Base-by-base conservation (phyloP, 30 jellyfish, hydroid and myxozoan genomes). In the Haliclystus octoradiatus region DNA sequence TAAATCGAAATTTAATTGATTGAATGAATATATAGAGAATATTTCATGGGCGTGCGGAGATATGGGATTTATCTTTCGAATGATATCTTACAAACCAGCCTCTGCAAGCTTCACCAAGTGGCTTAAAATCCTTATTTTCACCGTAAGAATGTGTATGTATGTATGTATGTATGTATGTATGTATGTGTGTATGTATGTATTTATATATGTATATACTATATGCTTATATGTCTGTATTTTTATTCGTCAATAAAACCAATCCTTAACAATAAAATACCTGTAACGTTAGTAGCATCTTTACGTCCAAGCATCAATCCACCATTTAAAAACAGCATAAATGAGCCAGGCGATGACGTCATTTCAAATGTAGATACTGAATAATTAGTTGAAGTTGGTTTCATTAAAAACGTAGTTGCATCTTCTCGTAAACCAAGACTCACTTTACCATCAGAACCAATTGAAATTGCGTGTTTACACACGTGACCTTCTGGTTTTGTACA, bases 401-500 rank as follows among this genome's bases (percentile, higher is more conserved):
- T 68, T 28, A 85, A 64, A 71, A 85, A 85, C 1, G 40, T 49
- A 9, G 92, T 50, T 31, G 96, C 93, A 47, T 88, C 82, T 50
- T 85, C 96, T 22, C 96, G 74, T 64, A 94, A 65, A 31, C 74
- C 82, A 63, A 85, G 61, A 32, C 70, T 83, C 31, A 85, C 66
- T 33, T 70, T 71, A 63, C 77, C 96, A 35, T 79, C 92, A 30
- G 70, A 73, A 67, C 77, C 94, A 0, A 78, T 50, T 22, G 94
- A 71, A 64, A 85, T 28, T 2, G 94, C 96, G 63, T 85, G 69
- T 52, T 85, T 85, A 68, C 96, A 85, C 23, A 85, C 92, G 66
- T 85, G 92, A 32, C 96, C 96, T 28, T 68, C 84, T 9, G 93
- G 96, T 52, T 78, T 83, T 9, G 91, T 34, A 49, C 96, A 85